A percentile compares a stretch with the other conserved stretches of the same genome.
Conservation (phyloP, 2,888 invertebrate genomes). For the Catocala nupta region DNA sequence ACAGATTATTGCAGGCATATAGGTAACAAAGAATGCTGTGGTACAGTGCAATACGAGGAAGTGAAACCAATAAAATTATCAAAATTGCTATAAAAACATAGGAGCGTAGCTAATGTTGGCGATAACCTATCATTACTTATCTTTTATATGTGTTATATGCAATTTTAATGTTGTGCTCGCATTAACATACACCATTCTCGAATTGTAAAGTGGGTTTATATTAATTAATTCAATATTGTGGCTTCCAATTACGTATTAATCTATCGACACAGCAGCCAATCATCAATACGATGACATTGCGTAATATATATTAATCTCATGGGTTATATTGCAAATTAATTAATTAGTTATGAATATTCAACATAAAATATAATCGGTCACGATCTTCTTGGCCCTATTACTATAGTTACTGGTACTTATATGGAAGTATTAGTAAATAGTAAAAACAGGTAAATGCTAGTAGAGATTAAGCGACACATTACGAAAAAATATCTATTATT, state of each 20-base stretch:
- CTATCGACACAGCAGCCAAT: slow-evolving; percentile 15
- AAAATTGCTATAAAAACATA: slow-evolving; percentile 45
- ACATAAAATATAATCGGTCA: slow-evolving; percentile 21
- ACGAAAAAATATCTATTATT: neutral
- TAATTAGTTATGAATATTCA: slow-evolving; percentile 29
- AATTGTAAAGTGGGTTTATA: slow-evolving; percentile 46
- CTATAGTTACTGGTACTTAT: neutral
- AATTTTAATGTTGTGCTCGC: slow-evolving; percentile 39
- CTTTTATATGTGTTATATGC: slow-evolving; percentile 42
- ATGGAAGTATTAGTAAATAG: slow-evolving; percentile 2
- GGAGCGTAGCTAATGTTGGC: slow-evolving; percentile 37
- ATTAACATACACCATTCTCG: slow-evolving; percentile 45
- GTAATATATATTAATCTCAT: slow-evolving; percentile 20
- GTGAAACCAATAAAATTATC: slow-evolving; percentile 36
- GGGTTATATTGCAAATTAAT: slow-evolving; percentile 22
- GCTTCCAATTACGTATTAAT: slow-evolving; percentile 41
- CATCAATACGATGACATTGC: slow-evolving; percentile 7
- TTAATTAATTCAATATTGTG: slow-evolving; percentile 36
- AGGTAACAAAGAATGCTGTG: slow-evolving; percentile 12
- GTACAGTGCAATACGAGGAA: slow-evolving; percentile 44
- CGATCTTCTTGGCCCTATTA: slow-evolving; percentile 14
- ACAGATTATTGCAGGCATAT: slow-evolving; percentile 14
- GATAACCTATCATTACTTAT: slow-evolving; percentile 51
- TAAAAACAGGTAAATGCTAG: neutral
- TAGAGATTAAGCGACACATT: neutral